Evolutionary conservation across 2,113 vertebrate species (phyloP).

Genomic region (Heterocephalus glaber): DNA sequence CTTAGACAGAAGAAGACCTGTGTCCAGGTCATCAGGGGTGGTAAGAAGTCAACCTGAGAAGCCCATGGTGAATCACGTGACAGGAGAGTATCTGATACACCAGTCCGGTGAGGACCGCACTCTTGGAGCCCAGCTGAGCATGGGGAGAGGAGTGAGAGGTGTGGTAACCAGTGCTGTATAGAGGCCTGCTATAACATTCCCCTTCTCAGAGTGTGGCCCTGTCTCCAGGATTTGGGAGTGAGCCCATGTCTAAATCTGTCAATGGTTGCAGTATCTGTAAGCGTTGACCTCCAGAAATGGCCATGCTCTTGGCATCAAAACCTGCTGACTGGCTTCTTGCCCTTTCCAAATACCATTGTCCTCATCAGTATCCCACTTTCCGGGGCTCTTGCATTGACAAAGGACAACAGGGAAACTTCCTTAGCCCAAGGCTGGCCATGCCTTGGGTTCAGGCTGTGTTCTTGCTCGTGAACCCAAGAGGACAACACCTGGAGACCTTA

Average conservation of each 20-base stretch:
- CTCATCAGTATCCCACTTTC: not conserved
- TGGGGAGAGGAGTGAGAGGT: no score
- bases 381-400: not conserved
- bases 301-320: not conserved
- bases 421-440: rapidly evolving
- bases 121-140: not conserved
- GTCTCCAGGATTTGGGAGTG: not conserved
- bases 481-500: not conserved
- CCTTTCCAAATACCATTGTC: not conserved
- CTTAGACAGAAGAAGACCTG: not conserved
- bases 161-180: not conserved
- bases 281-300: not conserved
- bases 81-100: not conserved
- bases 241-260: not conserved
- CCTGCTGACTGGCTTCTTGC: not conserved
- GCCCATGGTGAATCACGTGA: rapidly evolving
- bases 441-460: no score
- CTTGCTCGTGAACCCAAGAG: not conserved
- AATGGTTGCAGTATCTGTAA: not conserved
- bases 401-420: not conserved
- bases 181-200: not conserved
- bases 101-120: rapidly evolving
- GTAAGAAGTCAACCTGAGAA: not conserved
- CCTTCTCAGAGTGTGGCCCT: not conserved
- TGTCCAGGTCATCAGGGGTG: no score